Percentiles rank a stretch among this genome's conserved stretches.
Conservation (phyloP, 2,797 vertebrate species). For the Xiphorhynchus erythropygius region DNA sequence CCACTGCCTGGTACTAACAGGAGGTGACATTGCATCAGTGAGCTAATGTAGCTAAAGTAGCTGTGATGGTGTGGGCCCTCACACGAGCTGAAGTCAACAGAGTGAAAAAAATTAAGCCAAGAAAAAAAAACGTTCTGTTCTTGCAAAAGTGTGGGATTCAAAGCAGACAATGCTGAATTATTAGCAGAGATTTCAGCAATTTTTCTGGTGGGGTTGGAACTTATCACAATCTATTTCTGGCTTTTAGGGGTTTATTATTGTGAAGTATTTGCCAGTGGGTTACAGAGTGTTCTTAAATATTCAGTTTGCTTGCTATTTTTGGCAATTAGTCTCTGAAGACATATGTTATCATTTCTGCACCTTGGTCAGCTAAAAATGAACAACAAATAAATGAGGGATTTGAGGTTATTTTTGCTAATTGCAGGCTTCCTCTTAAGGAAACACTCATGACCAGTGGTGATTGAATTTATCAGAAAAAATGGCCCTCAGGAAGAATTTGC, state of each 20-base stretch:
- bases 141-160: not conserved
- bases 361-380: not conserved
- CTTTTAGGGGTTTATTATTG: not conserved
- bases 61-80: not conserved
- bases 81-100: not conserved
- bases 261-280: not conserved
- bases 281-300: not conserved
- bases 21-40: conserved; percentile 16
- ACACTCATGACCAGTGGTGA: not conserved
- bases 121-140: not conserved
- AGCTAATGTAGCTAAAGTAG: not conserved
- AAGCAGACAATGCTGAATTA: not conserved
- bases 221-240: not conserved
- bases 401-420: not conserved
- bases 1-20: not conserved
- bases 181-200: not conserved
- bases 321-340: not conserved
- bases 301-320: not conserved
- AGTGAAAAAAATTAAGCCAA: not conserved
- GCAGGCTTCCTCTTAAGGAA: not conserved
- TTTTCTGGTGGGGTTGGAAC: not conserved
- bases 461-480: not conserved
- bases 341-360: not conserved
- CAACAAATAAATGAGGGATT: not conserved
- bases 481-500: not conserved